phyloP scores from a whole-genome alignment of 2,888 invertebrate species.

The Phlogophora meticulosa region DNA sequence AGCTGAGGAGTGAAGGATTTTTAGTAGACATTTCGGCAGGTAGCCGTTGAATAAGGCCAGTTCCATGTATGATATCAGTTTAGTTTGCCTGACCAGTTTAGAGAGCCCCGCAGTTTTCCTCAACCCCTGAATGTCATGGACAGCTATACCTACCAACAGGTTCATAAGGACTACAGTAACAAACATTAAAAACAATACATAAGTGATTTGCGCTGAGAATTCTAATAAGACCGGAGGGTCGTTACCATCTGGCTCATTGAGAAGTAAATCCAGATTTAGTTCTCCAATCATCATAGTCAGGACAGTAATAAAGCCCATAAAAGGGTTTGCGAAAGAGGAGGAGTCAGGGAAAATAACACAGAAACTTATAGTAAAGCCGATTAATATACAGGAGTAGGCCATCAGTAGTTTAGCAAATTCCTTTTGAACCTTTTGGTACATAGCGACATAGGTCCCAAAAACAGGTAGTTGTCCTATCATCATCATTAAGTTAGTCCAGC shows the following conservation, averaged over 20 bases:
- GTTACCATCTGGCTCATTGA: slow-evolving; percentile 94
- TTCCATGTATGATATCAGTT: slow-evolving; percentile 96
- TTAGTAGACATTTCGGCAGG: slow-evolving; percentile 94
- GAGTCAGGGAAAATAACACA: slow-evolving; percentile 96
- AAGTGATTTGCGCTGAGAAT: slow-evolving; percentile 95
- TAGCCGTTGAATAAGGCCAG: slow-evolving; percentile 95
- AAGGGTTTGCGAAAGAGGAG: slow-evolving; percentile 95
- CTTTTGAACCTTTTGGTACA: slow-evolving; percentile 97
- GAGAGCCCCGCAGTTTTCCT: slow-evolving; percentile 96
- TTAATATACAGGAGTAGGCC: slow-evolving; percentile 96
- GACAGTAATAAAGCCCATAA: slow-evolving; percentile 96
- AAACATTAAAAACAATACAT: slow-evolving; percentile 95
- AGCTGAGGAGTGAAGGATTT: slow-evolving; percentile 94
- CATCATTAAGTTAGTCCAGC: slow-evolving; percentile 97
- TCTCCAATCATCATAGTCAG: slow-evolving; percentile 98
- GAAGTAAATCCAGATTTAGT: slow-evolving; percentile 94
- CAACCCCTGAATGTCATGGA: slow-evolving; percentile 96
- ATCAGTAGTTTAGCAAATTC: slow-evolving; percentile 96
- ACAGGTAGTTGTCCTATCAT: slow-evolving; percentile 97
- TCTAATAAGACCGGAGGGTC: slow-evolving; percentile 94
- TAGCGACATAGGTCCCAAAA: slow-evolving; percentile 97
- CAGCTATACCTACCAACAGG: slow-evolving; percentile 96
- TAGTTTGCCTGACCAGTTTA: slow-evolving; percentile 96
- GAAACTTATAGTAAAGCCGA: slow-evolving; percentile 97
- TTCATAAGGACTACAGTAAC: slow-evolving; percentile 97